Conservation (phyloP, 2,113 vertebrate genomes). For the Otolemur garnettii region DNA sequence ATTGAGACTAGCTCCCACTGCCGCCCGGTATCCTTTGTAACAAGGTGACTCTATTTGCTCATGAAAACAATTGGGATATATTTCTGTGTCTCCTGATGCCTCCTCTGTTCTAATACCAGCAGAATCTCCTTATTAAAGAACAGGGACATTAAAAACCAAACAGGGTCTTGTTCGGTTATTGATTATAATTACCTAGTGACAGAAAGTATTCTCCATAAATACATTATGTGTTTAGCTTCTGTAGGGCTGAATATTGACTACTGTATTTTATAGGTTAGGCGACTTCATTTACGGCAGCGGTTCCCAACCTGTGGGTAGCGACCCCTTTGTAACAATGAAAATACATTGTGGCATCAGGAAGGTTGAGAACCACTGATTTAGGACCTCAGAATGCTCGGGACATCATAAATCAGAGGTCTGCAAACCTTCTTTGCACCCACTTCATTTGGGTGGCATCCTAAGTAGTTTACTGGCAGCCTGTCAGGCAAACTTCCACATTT, state of each 20-base stretch:
- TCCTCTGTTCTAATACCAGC: neutral
- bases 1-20: neutral
- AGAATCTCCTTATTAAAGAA: conserved; percentile 1
- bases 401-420: neutral
- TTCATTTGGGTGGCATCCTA: neutral
- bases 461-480: neutral
- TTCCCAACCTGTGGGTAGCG: too few relatives aligned
- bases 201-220: neutral
- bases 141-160: neutral
- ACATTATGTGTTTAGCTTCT: neutral
- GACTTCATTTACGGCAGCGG: neutral
- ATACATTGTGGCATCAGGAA: too few relatives aligned
- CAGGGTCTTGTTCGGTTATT: neutral
- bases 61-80: neutral
- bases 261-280: neutral
- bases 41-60: neutral
- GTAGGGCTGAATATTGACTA: neutral
- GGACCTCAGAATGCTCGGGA: neutral
- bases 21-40: neutral
- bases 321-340: too few relatives aligned
- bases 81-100: neutral
- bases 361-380: neutral
- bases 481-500: neutral
- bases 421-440: neutral
- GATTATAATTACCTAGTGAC: neutral